Conservation (phyloP, 2,113 vertebrate species). For the Oenanthe oenanthe region DNA sequence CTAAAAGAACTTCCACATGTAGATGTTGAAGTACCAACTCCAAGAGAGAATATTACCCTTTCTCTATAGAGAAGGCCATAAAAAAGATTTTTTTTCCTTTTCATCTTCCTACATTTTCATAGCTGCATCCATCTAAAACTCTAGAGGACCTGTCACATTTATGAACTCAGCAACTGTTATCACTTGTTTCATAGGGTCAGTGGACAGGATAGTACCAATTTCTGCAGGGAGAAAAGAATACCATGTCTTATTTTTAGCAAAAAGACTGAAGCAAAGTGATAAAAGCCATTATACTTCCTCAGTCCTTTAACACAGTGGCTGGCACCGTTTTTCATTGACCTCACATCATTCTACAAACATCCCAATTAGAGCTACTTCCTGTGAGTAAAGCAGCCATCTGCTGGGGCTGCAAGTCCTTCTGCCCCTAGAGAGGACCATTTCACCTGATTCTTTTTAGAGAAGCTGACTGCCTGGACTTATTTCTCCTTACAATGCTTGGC, state of each 20-base stretch:
- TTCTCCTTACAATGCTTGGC: neutral
- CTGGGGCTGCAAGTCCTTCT: neutral
- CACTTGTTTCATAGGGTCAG: neutral
- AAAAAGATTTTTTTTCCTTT: neutral
- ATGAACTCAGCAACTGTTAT: neutral
- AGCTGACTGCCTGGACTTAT: neutral
- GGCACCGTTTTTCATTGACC: neutral
- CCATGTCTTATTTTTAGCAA: neutral
- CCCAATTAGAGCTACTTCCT: neutral
- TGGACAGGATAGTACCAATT: neutral
- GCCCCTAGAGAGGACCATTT: neutral
- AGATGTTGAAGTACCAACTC: neutral
- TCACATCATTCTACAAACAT: neutral
- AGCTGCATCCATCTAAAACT: neutral
- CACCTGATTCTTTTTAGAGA: neutral
- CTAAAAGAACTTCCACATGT: neutral
- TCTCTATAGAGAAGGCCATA: neutral
- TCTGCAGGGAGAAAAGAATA: neutral
- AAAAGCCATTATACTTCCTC: neutral
- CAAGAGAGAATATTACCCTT: neutral
- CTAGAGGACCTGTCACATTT: neutral
- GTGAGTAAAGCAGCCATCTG: neutral
- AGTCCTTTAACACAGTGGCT: neutral
- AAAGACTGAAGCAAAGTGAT: conserved; percentile 7
- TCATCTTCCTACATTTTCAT: neutral